These are phyloP conservation scores for Sigmodon hispidus DNA, from an alignment of 2,113 vertebrate species.

Conservation along the genomic window DNA sequence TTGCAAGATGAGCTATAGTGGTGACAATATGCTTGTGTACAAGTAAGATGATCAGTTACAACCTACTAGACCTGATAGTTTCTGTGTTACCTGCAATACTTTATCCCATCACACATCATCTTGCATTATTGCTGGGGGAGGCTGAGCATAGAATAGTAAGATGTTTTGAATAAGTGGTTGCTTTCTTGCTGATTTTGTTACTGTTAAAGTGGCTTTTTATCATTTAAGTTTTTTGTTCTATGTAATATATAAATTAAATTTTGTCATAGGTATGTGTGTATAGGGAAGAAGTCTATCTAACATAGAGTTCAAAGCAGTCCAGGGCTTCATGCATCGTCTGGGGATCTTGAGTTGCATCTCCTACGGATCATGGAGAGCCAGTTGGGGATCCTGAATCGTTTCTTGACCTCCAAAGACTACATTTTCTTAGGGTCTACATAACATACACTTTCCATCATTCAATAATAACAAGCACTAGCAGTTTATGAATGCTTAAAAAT, in stretches of 20 bases:
- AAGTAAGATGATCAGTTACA: neutral
- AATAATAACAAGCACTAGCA: neutral
- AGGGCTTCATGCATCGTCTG: neutral
- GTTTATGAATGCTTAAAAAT: neutral
- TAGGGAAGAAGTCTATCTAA: neutral
- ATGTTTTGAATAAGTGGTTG: neutral
- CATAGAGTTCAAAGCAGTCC: neutral
- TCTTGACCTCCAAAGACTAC: neutral
- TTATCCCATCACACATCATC: rapidly evolving
- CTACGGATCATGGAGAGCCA: too few species aligned
- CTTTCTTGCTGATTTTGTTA: neutral
- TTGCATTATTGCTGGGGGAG: neutral
- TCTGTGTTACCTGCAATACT: neutral
- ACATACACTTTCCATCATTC: neutral
- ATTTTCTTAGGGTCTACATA: neutral
- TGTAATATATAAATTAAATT: neutral
- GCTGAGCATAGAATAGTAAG: neutral
- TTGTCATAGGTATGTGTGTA: neutral
- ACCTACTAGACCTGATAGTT: too few species aligned
- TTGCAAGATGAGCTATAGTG: too few species aligned
- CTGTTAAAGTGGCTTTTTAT: neutral
- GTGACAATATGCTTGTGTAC: neutral
- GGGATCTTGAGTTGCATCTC: neutral
- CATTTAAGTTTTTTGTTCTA: neutral
- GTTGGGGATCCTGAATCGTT: neutral